Evolutionary conservation across 1,140 invertebrate species (phyloP), one percentile per base, ranked within the genome.

Genomic region (Drosophila kurseongensis): DNA sequence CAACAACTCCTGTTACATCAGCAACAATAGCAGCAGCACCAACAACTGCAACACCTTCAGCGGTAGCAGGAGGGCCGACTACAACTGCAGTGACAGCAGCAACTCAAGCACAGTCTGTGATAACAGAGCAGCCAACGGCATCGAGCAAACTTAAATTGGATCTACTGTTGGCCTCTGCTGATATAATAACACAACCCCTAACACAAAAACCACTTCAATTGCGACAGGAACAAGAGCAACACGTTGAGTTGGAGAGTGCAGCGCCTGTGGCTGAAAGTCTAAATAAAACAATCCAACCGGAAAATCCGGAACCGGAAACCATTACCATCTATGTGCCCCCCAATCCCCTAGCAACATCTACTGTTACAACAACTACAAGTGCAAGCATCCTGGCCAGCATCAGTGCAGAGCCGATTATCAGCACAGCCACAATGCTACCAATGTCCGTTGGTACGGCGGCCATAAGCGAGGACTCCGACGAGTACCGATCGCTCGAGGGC

Each of bases 101-200:
- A 81, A 80, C 77, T 76, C 90, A 91, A 91, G 83, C 78, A 91
- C 84, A 90, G 75, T 91, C 91, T 92, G 91, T 92, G 90, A 91
- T 92, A 91, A 92, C 91, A 86, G 91, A 91, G 88, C 91, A 91
- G 79, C 91, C 91, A 84, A 91, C 90, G 66, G 75, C 90, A 78
- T 85, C 90, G 61, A 91, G 75, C 57, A 91, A 91, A 78, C 75
- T 91, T 51, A 81, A 90, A 65, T 75, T 80, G 78, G 83, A 91
- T 76, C 72, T 91, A 80, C 73, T 90, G 74, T 91, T 91, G 85
- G 90, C 89, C 75, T 91, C 79, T 82, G 80, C 82, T 74, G 83
- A 88, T 74, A 91, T 81, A 84, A 75, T 78, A 75, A 80, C 75
- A 81, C 82, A 79, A 79, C 63, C 73, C 66, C 51, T 54, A 78